Conservation (phyloP, 2,888 invertebrate genomes). For the Sacculina carcini region DNA sequence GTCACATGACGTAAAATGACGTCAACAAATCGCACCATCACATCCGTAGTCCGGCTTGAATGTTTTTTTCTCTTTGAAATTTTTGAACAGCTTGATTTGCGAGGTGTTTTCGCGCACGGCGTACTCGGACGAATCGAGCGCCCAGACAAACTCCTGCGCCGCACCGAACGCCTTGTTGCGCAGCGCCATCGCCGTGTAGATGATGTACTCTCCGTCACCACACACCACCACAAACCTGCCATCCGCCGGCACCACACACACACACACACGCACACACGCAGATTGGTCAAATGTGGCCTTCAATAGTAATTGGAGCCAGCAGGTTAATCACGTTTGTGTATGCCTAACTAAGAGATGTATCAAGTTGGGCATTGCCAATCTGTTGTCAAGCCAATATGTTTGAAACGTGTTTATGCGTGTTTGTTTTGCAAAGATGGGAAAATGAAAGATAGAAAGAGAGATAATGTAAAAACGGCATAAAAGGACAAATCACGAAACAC, state of each 20-base stretch:
- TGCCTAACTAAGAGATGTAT: too few relatives aligned
- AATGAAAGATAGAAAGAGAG: too few relatives aligned
- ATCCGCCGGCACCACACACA: not conserved
- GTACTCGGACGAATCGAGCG: constrained; percentile 71
- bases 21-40: constrained; percentile 56
- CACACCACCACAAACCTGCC: constrained; percentile 65
- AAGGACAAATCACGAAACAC: too few relatives aligned
- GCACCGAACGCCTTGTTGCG: constrained; percentile 96
- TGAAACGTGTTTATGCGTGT: too few relatives aligned
- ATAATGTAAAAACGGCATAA: too few relatives aligned
- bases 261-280: not conserved
- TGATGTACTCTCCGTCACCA: constrained; percentile 98
- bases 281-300: not conserved
- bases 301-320: too few relatives aligned
- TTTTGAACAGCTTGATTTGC: constrained; percentile 79
- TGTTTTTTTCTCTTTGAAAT: constrained; percentile 86
- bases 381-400: too few relatives aligned
- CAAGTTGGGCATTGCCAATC: too few relatives aligned
- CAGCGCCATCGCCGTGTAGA: constrained; percentile 97
- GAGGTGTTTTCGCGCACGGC: constrained; percentile 57
- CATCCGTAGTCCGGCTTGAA: constrained; percentile 93
- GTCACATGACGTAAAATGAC: not conserved
- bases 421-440: too few relatives aligned
- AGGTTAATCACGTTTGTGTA: too few relatives aligned
- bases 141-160: constrained; percentile 98